A percentile compares a stretch with the other conserved stretches of the same genome.
These are phyloP conservation scores for Ormia ochracea DNA, from an alignment of 2,888 invertebrate genomes.

Conservation along the genomic window DNA sequence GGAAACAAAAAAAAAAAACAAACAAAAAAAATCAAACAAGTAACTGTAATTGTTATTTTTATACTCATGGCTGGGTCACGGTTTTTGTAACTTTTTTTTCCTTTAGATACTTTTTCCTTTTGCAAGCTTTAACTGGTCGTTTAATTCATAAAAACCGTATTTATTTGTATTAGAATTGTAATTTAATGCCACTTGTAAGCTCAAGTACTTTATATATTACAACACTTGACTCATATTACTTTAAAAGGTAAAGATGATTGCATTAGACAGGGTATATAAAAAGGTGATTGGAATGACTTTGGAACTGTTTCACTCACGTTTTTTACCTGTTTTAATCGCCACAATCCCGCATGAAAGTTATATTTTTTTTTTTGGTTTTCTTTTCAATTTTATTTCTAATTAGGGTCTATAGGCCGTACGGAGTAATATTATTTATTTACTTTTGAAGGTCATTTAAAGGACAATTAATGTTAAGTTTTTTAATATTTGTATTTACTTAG, in stretches of 20 bases:
- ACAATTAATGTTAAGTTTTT: too few relatives aligned
- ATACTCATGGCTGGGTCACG: constrained; percentile 64
- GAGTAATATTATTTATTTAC: too few relatives aligned
- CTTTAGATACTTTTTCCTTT: constrained; percentile 32
- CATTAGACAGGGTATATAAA: constrained; percentile 10
- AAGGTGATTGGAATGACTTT: background rate
- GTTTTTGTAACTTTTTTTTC: constrained; percentile 49
- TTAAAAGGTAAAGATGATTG: constrained; percentile 31
- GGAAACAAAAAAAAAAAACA: constrained; percentile 1
- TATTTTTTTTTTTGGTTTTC: too few relatives aligned
- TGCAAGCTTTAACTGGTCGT: constrained; percentile 14
- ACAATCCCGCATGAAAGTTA: too few relatives aligned
- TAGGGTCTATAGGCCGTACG: too few relatives aligned
- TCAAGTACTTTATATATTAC: constrained; percentile 39
- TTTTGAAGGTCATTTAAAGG: too few relatives aligned
- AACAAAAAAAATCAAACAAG: constrained; percentile 12
- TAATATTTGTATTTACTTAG: too few relatives aligned
- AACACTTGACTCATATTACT: constrained; percentile 24
- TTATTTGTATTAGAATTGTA: constrained; percentile 58
- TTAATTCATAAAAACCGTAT: constrained; percentile 35
- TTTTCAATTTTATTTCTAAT: too few relatives aligned
- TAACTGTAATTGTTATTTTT: constrained; percentile 55
- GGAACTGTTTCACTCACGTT: too few relatives aligned
- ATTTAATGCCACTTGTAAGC: constrained; percentile 52
- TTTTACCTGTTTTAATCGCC: too few relatives aligned